Conservation (phyloP, 2,113 vertebrate genomes). For the Bothrops jararaca region DNA sequence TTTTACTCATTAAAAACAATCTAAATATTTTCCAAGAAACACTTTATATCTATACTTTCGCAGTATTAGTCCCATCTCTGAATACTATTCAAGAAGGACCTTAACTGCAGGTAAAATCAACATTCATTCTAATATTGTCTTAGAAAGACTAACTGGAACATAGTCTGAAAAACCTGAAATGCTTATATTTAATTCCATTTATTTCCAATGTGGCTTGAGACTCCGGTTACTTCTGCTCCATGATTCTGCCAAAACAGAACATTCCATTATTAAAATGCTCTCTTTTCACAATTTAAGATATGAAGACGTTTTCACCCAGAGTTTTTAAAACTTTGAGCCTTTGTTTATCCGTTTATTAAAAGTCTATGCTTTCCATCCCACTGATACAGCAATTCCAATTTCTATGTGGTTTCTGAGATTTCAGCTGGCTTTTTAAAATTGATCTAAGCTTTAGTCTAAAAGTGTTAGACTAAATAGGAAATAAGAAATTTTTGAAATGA, state of each 20-base stretch:
- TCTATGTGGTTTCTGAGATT: neutral
- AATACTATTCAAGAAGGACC: neutral
- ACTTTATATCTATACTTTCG: neutral
- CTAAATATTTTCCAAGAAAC: neutral
- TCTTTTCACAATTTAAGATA: neutral
- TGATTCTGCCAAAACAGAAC: neutral
- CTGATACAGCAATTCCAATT: neutral
- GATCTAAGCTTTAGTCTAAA: neutral
- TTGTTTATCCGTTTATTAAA: neutral
- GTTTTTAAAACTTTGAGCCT: neutral
- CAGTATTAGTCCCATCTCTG: neutral
- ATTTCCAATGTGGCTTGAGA: neutral
- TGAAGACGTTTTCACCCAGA: neutral
- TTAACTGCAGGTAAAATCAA: neutral
- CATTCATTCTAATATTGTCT: neutral
- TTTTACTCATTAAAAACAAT: neutral
- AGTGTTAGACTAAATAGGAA: neutral
- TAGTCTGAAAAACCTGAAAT: neutral
- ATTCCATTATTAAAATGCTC: neutral
- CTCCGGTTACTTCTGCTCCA: neutral
- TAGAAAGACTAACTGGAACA: neutral
- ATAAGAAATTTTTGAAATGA: neutral
- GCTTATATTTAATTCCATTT: neutral
- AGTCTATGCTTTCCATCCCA: neutral
- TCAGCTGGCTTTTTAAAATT: neutral